A percentile compares a stretch with the other conserved stretches of the same genome.
Evolutionary conservation across 2,888 invertebrate genomes (phyloP).

Genomic region (Lathronympha strigana): DNA sequence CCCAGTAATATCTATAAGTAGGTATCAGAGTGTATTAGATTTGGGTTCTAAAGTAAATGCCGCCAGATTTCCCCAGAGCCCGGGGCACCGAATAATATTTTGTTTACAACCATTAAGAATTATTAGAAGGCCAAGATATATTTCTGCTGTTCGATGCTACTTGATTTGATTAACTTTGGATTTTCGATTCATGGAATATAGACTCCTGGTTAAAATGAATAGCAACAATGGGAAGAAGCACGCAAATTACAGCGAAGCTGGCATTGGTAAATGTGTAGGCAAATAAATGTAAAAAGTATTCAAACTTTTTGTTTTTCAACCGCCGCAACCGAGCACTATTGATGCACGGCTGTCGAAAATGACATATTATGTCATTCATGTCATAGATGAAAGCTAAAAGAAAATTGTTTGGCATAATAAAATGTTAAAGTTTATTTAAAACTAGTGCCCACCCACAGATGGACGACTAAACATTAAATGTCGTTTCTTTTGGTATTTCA

Average conservation of each 20-base stretch:
- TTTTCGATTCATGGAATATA: not conserved
- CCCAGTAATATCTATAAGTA: slow-evolving; percentile 28
- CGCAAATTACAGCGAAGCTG: not conserved
- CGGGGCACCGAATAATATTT: slow-evolving; percentile 27
- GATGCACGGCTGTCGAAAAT: no score
- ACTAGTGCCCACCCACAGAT: no score
- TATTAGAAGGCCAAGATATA: slow-evolving; percentile 32
- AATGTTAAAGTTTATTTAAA: no score
- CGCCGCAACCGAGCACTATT: no score
- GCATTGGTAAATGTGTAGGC: not conserved
- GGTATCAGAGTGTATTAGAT: slow-evolving; percentile 35
- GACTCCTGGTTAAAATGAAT: slow-evolving; percentile 15
- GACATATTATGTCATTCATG: no score
- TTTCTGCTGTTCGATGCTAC: slow-evolving; percentile 8
- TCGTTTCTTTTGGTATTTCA: no score
- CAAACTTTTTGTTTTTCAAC: no score
- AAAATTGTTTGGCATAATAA: no score
- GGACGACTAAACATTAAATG: no score
- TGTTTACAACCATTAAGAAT: slow-evolving; percentile 40
- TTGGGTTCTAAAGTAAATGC: slow-evolving; percentile 38
- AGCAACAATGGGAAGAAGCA: not conserved
- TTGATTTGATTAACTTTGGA: slow-evolving; percentile 23
- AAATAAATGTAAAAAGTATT: no score
- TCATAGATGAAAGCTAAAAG: no score
- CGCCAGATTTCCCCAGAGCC: slow-evolving; percentile 37